Evolutionary conservation across 2,797 vertebrate species (phyloP), one percentile per base, ranked within the genome.

Genomic region (Garrulus glandarius): DNA sequence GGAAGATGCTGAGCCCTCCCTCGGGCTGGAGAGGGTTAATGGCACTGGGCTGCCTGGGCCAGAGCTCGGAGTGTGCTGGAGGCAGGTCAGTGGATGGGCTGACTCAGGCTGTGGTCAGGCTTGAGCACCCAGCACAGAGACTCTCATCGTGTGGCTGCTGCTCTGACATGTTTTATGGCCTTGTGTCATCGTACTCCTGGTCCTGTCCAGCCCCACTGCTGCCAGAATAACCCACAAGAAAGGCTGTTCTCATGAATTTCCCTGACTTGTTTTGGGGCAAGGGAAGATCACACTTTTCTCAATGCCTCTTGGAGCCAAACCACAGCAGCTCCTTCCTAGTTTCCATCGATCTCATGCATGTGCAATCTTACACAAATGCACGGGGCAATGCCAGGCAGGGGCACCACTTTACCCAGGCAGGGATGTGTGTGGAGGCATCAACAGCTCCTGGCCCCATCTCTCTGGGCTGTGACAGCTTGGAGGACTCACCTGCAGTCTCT

Each of bases 171-270:
- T 67, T 96, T 93, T 95, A 91, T 69, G 75, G 50, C 68, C 44
- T 49, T 81, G 34, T 65, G 87, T 91, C 34, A 1, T 92, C 87
- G 37, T 11, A 26, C 19, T 81, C 32, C 79, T 30, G 60, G 71
- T 91, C 60, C 87, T 85, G 91, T 92, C 76, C 93, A 85, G 82
- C 84, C 56, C 60, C 0, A 0, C 44, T 15, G 15, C 63, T 92
- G 88, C 94, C 95, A 95, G 90, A 67, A 84, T 13, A 94, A 70
- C 67, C 89, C 95, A 95, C 95, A 95, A 94, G 70, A 95, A 95
- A 94, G 91, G 61, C 44, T 50, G 43, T 36, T 94, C 87, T 78
- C 50, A 18, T 85, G 16, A 85, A 77, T 94, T 94, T 69, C 84
- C 61, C 57, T 71, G 82, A 17, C 82, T 85, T 64, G 69, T 69